Evolutionary conservation across 2,888 invertebrate genomes (phyloP).

Genomic region (Scaptomyza flava): DNA sequence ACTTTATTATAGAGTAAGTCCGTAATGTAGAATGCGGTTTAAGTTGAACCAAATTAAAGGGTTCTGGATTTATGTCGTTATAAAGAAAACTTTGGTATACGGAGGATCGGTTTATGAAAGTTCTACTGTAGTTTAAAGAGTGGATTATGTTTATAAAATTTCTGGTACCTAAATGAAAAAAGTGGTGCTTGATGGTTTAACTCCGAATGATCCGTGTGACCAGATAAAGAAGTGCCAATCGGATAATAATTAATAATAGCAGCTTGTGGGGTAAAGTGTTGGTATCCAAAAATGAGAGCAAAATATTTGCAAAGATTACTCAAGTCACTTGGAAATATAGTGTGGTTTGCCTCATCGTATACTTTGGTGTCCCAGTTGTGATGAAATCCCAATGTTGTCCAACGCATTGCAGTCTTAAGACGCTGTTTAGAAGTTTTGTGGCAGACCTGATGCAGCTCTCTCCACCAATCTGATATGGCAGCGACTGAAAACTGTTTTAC

Average conservation of each 20-base stretch:
- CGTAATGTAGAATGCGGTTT: no score
- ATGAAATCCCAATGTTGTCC: slow-evolving; percentile 98
- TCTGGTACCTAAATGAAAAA: slow-evolving; percentile 92
- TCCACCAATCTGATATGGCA: slow-evolving; percentile 87
- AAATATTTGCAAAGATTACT: slow-evolving; percentile 88
- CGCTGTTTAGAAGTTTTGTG: slow-evolving; percentile 68
- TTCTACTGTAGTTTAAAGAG: background rate
- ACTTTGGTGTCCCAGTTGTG: slow-evolving; percentile 99
- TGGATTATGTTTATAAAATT: background rate
- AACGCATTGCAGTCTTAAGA: slow-evolving; percentile 87
- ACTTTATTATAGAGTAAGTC: no score
- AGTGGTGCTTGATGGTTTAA: slow-evolving; percentile 93
- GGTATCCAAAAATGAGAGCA: slow-evolving; percentile 85
- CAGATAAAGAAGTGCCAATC: slow-evolving; percentile 95
- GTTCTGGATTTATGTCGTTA: no score
- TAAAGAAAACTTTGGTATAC: no score
- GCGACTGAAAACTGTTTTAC: slow-evolving; percentile 60
- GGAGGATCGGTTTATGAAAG: no score
- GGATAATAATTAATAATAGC: slow-evolving; percentile 99
- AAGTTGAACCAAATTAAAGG: no score
- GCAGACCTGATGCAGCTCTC: slow-evolving; percentile 83
- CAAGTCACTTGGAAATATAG: slow-evolving; percentile 91
- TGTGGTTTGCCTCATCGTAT: slow-evolving; percentile 89
- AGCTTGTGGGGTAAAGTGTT: slow-evolving; percentile 92
- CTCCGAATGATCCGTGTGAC: slow-evolving; percentile 98